Percentiles rank a stretch among this genome's conserved stretches.
Evolutionary conservation across 2,888 invertebrate species (phyloP).

Genomic region (Arrhopalites spinosus): DNA sequence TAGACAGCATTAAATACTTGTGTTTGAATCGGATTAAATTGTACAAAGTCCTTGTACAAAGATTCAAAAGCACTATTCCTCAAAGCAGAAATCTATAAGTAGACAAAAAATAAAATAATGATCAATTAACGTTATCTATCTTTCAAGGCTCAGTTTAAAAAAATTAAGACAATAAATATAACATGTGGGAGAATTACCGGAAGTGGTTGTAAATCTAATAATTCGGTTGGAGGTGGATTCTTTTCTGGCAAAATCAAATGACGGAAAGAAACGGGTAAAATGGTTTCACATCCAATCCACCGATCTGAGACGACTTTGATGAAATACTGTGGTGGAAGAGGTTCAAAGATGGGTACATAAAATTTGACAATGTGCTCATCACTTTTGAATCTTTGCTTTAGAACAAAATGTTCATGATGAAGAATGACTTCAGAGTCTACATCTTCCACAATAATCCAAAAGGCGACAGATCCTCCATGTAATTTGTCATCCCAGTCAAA

Average conservation of each 20-base stretch:
- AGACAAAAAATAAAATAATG: not conserved
- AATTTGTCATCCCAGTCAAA: constrained; percentile 99
- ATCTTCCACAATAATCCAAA: constrained; percentile 64
- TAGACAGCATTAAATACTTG: constrained; percentile 97
- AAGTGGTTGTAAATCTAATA: constrained; percentile 93
- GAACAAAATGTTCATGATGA: constrained; percentile 93
- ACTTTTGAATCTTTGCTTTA: constrained; percentile 90
- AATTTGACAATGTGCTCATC: constrained; percentile 97
- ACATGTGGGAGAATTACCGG: constrained; percentile 64
- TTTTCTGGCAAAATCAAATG: constrained; percentile 97
- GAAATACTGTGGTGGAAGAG: constrained; percentile 97
- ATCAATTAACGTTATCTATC: not conserved
- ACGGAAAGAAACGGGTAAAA: constrained; percentile 94
- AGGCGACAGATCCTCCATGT: constrained; percentile 69
- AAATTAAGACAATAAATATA: not conserved
- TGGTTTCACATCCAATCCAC: constrained; percentile 94
- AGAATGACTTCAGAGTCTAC: constrained; percentile 61
- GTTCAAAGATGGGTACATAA: constrained; percentile 98
- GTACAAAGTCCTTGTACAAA: constrained; percentile 84
- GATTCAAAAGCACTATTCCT: constrained; percentile 83
- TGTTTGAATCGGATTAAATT: constrained; percentile 98
- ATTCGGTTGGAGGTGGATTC: constrained; percentile 95
- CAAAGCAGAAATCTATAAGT: constrained; percentile 74
- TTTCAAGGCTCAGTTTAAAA: too few relatives aligned
- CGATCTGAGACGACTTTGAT: constrained; percentile 86